phyloP scores from a whole-genome alignment of 2,113 vertebrate species.

The Noctilio leporinus region DNA sequence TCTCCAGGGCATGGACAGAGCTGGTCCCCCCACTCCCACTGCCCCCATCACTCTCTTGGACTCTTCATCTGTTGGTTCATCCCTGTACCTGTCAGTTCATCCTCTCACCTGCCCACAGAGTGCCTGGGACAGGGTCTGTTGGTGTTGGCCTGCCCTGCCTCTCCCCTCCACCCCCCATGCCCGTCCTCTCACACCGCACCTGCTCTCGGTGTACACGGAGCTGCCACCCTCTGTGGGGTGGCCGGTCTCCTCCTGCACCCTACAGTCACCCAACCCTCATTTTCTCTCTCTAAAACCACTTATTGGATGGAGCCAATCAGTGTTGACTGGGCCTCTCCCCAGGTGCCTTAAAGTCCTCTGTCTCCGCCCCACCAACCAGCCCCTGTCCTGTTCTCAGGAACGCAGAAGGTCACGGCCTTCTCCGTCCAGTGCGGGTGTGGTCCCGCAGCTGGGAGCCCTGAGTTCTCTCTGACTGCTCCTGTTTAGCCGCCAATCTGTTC shows the following conservation, averaged over 20 bases:
- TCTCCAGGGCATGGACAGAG: not conserved
- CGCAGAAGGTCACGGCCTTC: not conserved
- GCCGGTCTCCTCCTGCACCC: not conserved
- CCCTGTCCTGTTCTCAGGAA: not conserved
- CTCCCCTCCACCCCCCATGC: not conserved
- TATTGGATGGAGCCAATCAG: not conserved
- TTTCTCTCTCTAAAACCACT: not conserved
- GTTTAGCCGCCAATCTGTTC: not conserved
- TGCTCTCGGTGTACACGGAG: not conserved
- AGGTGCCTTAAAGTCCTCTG: not conserved
- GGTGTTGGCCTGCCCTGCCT: not conserved
- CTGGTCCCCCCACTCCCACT: not conserved
- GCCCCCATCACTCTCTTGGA: not conserved
- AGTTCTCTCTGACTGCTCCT: not conserved
- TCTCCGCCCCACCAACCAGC: accelerated
- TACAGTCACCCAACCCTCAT: not conserved
- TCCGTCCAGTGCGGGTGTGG: accelerated
- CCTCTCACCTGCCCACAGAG: not conserved
- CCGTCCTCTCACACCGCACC: not conserved
- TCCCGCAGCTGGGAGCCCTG: not conserved
- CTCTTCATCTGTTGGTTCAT: not conserved
- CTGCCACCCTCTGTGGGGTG: not conserved
- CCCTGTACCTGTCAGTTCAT: not conserved
- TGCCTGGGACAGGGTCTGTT: not conserved
- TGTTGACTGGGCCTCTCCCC: not conserved